A percentile compares a stretch with the other conserved stretches of the same genome.
phyloP scores from a whole-genome alignment of 2,888 invertebrate genomes.

The Lasioglossum marginatum region DNA sequence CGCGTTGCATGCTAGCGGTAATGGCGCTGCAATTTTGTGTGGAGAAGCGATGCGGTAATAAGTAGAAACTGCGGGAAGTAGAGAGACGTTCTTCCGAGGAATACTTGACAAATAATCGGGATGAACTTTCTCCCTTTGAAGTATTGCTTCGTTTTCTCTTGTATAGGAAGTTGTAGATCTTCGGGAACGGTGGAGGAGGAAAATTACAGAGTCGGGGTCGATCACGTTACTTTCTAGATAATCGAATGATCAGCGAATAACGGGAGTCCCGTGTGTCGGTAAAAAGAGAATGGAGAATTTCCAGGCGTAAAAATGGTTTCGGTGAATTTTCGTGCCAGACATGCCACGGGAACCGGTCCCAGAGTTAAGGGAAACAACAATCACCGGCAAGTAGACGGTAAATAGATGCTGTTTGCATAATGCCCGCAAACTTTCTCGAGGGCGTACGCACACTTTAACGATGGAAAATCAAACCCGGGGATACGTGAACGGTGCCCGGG shows the following conservation, averaged over 20 bases:
- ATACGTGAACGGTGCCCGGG: neutral
- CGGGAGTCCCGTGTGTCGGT: no score
- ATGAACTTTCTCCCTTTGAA: neutral
- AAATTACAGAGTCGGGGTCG: neutral
- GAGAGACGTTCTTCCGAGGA: neutral
- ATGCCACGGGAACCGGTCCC: constrained; percentile 16
- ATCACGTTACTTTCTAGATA: constrained; percentile 1
- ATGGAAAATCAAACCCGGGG: constrained; percentile 23
- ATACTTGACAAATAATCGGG: neutral
- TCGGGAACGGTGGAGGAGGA: neutral
- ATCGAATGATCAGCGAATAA: neutral
- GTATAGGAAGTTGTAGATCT: neutral
- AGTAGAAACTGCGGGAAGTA: neutral
- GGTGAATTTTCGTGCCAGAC: constrained; percentile 35
- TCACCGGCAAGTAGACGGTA: constrained; percentile 36
- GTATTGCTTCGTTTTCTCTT: neutral
- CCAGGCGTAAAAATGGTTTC: neutral
- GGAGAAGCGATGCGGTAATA: neutral
- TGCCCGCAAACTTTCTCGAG: constrained; percentile 35
- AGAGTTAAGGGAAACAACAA: constrained; percentile 33
- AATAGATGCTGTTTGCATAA: constrained; percentile 55
- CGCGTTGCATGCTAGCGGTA: neutral
- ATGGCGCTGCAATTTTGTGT: neutral
- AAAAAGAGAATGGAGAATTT: constrained; percentile 10
- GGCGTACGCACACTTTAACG: constrained; percentile 25